phyloP scores from a whole-genome alignment of 2,113 vertebrate genomes.

The Gadus macrocephalus region DNA sequence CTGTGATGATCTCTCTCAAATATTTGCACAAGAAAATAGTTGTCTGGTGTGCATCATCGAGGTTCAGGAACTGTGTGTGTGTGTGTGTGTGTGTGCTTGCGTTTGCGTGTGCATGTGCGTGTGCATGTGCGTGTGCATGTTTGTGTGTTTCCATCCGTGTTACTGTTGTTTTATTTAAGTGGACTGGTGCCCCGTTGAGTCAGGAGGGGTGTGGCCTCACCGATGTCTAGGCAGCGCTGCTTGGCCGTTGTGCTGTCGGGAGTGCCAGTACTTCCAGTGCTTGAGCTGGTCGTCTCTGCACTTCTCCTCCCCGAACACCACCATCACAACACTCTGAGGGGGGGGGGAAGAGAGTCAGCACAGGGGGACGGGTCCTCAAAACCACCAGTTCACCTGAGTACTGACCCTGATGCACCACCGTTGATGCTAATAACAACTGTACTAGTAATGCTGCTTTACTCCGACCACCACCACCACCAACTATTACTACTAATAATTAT shows the following conservation, averaged over 20 bases:
- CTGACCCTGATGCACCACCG: no score
- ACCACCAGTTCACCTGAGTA: no score
- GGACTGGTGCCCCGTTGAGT: neutral
- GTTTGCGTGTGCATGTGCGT: neutral
- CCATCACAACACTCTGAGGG: slow-evolving; percentile 93
- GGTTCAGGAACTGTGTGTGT: neutral
- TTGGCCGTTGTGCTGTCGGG: slow-evolving; percentile 97
- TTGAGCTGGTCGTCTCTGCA: slow-evolving; percentile 93
- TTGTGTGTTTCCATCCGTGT: neutral
- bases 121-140: neutral
- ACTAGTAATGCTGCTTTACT: no score
- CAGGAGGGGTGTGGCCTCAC: slow-evolving; percentile 64
- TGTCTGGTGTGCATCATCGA: no score
- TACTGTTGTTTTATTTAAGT: neutral
- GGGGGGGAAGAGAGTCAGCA: neutral
- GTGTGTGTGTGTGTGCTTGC: neutral
- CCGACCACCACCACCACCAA: no score
- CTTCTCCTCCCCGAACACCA: slow-evolving; percentile 98
- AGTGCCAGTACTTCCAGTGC: slow-evolving; percentile 99
- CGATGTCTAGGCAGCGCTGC: slow-evolving; percentile 96
- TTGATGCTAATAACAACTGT: no score
- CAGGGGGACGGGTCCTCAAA: no score
- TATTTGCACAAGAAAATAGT: no score
- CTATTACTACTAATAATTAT: no score
- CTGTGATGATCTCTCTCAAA: no score